Percentiles rank a stretch among this genome's conserved stretches.
phyloP scores from a whole-genome alignment of 2,113 vertebrate species.

The Cairina moschata region DNA sequence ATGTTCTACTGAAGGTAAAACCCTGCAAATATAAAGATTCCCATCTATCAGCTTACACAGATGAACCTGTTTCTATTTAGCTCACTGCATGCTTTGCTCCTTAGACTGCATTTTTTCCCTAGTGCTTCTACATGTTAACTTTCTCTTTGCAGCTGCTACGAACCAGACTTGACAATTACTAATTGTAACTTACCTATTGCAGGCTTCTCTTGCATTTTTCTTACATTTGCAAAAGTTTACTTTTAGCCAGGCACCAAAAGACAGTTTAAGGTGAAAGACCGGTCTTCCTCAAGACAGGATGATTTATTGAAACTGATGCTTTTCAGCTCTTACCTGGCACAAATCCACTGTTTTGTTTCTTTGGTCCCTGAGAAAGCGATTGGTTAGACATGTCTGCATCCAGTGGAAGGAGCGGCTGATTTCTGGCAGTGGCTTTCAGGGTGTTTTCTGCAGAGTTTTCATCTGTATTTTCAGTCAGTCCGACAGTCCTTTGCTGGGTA shows the following conservation, averaged over 20 bases:
- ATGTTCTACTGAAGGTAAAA: not conserved
- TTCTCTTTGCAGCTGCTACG: not conserved
- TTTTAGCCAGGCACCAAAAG: not conserved
- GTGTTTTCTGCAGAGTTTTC: slow-evolving; percentile 50
- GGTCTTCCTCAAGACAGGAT: not conserved
- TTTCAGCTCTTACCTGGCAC: slow-evolving; percentile 77
- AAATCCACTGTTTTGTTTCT: slow-evolving; percentile 54
- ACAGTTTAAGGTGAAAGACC: not conserved
- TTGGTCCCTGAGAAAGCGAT: slow-evolving; percentile 66
- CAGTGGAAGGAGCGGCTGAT: slow-evolving; percentile 15
- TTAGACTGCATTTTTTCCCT: not conserved
- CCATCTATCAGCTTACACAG: not conserved
- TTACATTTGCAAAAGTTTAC: not conserved
- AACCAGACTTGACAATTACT: not conserved
- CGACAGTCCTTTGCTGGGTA: slow-evolving; percentile 47
- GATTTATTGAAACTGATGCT: not conserved
- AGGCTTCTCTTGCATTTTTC: not conserved
- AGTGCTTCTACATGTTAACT: not conserved
- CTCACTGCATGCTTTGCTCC: not conserved
- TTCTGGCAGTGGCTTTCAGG: slow-evolving; percentile 67
- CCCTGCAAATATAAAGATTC: not conserved
- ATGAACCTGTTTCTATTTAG: not conserved
- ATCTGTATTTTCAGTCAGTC: slow-evolving; percentile 27
- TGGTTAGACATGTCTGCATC: slow-evolving; percentile 64
- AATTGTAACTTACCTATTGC: not conserved